Base-by-base conservation (phyloP, 1,140 invertebrate species). In the Heterodera schachtii region DNA sequence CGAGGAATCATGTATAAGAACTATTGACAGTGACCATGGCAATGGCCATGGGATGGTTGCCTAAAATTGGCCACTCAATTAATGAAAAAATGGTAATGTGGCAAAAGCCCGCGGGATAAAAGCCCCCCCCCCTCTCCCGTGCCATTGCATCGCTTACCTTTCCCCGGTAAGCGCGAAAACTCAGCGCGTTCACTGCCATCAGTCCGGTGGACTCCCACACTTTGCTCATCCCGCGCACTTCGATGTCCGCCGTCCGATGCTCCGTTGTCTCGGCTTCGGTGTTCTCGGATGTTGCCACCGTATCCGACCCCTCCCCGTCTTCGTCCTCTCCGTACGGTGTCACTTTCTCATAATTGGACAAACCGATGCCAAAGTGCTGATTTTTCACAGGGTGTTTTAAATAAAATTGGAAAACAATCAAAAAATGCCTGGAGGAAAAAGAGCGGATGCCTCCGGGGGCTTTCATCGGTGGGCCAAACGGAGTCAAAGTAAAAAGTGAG, bases 161-260 rank as follows among this genome's bases (percentile, higher is more conserved):
- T 79, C 85, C 85, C 31, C 85, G 77, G 49, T 84, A 87, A n/a
- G 85, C 85, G 43, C 78, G 49, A 52, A 86, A 86, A 44, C 75
- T 76, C 21, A 86, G 75, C 78, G 80, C 75, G 46, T 86, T 85
- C 19, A 86, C 85, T n/a, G 85, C 85, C 9, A 79, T 31, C 78
- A 82, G 74, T 73, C 83, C 86, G 76, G 78, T 87, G 16, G 21
- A 60, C 31, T 81, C 81, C 79, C 84, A 86, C 3, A 82, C 52
- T 73, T 86, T 86, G 44, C 75, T 57, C 84, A 86, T 79, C 19
- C 83, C 69, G 43, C 73, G 74, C 67, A 86, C 75, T 70, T 84
- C 76, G 70, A 86, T 87, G 73, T 87, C 86, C 19, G 86, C 86
- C 41, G 57, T 86, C 82, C n/a, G 41, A 41, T n/a, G 46, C 76